Base-by-base conservation (phyloP, 2,113 vertebrate genomes). In the Amia ocellicauda region DNA sequence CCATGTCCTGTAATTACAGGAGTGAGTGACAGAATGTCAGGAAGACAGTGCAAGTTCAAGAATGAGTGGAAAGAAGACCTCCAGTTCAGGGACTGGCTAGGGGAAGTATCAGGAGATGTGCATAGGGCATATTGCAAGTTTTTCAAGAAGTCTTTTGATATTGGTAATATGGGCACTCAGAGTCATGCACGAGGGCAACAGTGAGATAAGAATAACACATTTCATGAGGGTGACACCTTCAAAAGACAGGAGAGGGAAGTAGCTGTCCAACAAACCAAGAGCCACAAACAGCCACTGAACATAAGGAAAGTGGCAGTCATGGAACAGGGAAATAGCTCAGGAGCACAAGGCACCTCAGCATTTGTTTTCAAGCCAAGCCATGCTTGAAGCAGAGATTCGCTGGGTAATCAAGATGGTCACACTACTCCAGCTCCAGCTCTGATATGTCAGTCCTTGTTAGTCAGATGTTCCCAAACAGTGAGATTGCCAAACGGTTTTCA, bases 321-420 rank as follows among this genome's bases (percentile, higher is more conserved):
- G 55, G 55, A 58, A 61, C 24, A 57, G 28, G 28, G 7, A 29
- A 57, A 2, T 36, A 62, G 29, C 17, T 19, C n/a, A 51, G 60
- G 60, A 49, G 24, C 49, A 31, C 49, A 51, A 49, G 41, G 20
- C 5, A 27, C 14, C 16, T 45, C 27, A 49, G 26, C 26, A 24
- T 47, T 28, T 61, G 11, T 16, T 26, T 62, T 49, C 45, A 62
- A 49, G 60, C 45, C 27, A 49, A 62, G 2, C 56, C 2, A 22
- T 59, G 36, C 22, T 59, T 59, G 57, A 59, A 42, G 57, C 57
- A 58, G 57, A 59, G 57, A 59, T 62, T 31, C 22, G 45, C 60
- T 31, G 60, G 45, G 49, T 49, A 29, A 51, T 63, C 22, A 63
- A 53, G 50, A 63, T 63, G 61, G 61, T 63, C 61, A 62, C 61